Evolutionary conservation across 1,140 invertebrate species (phyloP).

Genomic region (Eumaeus atala): DNA sequence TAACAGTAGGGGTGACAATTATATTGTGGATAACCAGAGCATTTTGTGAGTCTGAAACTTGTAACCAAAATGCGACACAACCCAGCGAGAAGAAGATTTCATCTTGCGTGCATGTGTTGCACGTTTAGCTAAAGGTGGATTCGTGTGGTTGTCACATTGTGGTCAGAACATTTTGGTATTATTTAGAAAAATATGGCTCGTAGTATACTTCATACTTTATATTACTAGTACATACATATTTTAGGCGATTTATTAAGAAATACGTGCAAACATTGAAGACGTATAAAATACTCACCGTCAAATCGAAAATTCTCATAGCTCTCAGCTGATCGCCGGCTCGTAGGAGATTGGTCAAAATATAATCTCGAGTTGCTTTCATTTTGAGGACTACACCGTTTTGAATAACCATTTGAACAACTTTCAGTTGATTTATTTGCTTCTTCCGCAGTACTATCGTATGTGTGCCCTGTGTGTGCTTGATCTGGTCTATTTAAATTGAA

Average conservation of each 20-base stretch:
- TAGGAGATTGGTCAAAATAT: background rate
- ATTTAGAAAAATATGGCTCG: too few relatives aligned
- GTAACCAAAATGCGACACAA: too few relatives aligned
- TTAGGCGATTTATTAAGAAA: background rate
- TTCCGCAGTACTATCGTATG: background rate
- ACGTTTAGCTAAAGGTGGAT: too few relatives aligned
- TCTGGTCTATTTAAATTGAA: background rate
- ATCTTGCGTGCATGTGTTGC: too few relatives aligned
- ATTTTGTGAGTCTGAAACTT: too few relatives aligned
- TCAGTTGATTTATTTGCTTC: background rate
- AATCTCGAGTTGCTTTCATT: background rate
- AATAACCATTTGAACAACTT: background rate
- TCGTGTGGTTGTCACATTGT: too few relatives aligned
- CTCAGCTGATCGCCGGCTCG: background rate
- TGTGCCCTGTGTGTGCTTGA: background rate
- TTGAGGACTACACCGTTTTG: background rate
- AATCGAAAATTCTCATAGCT: background rate
- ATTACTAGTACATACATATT: background rate
- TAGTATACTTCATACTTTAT: too few relatives aligned
- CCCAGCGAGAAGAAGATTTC: too few relatives aligned
- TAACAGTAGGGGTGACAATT: too few relatives aligned
- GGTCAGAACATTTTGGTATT: too few relatives aligned
- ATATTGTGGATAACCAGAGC: too few relatives aligned
- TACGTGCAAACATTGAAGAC: background rate
- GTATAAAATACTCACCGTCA: background rate